Conservation (phyloP, 30 jellyfish, hydroid and myxozoan species). For the Hydractinia symbiolongicarpus region DNA sequence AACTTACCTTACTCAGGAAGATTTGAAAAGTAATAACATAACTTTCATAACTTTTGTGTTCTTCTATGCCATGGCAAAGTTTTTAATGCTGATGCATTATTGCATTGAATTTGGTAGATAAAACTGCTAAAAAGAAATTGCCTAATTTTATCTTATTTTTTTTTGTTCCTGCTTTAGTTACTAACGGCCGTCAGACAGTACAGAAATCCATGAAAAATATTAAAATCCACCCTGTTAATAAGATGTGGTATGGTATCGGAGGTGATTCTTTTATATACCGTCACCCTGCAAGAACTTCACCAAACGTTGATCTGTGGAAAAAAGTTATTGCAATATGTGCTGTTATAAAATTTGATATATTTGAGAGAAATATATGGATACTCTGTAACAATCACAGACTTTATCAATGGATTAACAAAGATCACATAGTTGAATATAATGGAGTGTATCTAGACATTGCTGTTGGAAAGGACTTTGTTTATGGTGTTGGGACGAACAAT, state of each 20-base stretch:
- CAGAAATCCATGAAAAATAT: neutral
- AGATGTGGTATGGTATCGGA: conserved; percentile 17
- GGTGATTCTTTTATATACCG: neutral
- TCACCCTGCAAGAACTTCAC: conserved; percentile 1
- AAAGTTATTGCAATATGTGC: conserved; percentile 4
- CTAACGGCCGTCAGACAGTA: no score
- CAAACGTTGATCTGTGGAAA: neutral
- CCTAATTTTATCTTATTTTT: no score
- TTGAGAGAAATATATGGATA: neutral
- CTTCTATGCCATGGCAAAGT: no score
- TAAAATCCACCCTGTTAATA: neutral
- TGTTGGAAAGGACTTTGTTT: neutral
- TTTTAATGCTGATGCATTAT: no score
- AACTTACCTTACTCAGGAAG: no score
- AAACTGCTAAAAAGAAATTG: no score
- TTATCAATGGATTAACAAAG: neutral
- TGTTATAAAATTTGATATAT: neutral
- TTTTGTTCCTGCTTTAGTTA: no score
- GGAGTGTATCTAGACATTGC: neutral
- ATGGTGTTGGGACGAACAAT: neutral
- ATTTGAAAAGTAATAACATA: no score
- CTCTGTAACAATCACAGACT: neutral
- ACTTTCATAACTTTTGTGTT: no score
- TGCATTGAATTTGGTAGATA: no score
- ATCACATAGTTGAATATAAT: neutral